These are phyloP conservation scores for Aleiodes alternator DNA, from an alignment of 2,888 invertebrate genomes.

Conservation along the genomic window DNA sequence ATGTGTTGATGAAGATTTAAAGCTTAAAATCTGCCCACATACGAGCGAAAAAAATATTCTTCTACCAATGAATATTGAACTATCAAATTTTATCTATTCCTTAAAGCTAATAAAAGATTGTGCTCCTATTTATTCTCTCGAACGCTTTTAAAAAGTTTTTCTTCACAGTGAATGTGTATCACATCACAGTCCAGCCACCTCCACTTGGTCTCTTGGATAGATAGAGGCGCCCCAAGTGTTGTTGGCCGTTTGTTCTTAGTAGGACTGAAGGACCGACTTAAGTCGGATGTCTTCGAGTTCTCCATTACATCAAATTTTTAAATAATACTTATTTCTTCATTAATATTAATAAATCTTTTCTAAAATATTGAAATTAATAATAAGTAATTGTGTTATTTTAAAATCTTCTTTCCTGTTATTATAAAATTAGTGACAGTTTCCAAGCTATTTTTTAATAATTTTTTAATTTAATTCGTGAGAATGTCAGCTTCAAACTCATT, in stretches of 20 bases:
- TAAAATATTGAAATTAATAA: neutral
- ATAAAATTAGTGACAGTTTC: slow-evolving; percentile 3
- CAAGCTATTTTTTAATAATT: neutral
- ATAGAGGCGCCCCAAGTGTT: neutral
- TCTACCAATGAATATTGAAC: too few species aligned
- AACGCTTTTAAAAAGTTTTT: too few species aligned
- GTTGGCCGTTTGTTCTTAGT: slow-evolving; percentile 33
- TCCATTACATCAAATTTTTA: neutral
- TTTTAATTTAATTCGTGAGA: neutral
- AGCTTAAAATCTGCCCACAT: too few species aligned
- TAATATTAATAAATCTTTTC: neutral
- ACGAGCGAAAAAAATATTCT: too few species aligned
- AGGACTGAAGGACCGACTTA: slow-evolving; percentile 40
- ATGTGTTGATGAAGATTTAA: too few species aligned
- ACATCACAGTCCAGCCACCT: slow-evolving; percentile 2
- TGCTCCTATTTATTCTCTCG: neutral
- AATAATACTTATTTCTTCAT: neutral
- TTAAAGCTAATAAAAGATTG: slow-evolving; percentile 1
- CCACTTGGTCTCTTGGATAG: slow-evolving; percentile 17
- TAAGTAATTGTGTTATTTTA: neutral
- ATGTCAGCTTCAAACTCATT: neutral
- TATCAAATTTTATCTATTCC: too few species aligned
- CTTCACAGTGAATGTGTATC: too few species aligned
- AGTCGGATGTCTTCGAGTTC: slow-evolving; percentile 39
- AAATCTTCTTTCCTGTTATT: neutral